phyloP scores from a whole-genome alignment of 2,888 invertebrate genomes.

The Crepidodera aurea region DNA sequence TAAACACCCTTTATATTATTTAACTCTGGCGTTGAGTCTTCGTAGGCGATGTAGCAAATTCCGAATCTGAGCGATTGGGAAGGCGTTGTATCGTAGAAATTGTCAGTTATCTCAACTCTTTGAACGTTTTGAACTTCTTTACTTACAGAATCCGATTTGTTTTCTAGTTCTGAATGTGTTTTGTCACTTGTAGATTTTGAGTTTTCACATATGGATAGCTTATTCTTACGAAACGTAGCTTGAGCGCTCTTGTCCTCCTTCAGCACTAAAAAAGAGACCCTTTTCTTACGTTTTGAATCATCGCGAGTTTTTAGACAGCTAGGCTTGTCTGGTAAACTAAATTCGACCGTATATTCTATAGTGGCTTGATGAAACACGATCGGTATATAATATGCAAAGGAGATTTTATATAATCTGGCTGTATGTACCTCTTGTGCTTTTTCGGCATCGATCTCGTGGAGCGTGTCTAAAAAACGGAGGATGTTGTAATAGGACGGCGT shows the following conservation, averaged over 20 bases:
- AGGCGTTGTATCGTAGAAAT: no score
- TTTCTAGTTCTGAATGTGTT: not conserved
- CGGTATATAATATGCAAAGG: slow-evolving; percentile 15
- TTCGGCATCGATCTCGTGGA: slow-evolving; percentile 41
- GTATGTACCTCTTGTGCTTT: slow-evolving; percentile 37
- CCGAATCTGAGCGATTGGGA: not conserved
- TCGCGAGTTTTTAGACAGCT: slow-evolving; percentile 39
- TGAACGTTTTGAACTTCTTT: not conserved
- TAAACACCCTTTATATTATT: not conserved
- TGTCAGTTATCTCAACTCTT: no score
- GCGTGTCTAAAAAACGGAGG: slow-evolving; percentile 46
- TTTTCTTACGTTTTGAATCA: slow-evolving; percentile 35
- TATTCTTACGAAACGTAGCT: slow-evolving; percentile 33
- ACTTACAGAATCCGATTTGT: not conserved
- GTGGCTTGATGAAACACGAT: slow-evolving; percentile 23
- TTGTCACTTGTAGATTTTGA: not conserved
- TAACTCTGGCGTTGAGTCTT: not conserved
- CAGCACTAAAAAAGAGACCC: slow-evolving; percentile 43
- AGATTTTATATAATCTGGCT: slow-evolving; percentile 30
- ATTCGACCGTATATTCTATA: slow-evolving; percentile 16
- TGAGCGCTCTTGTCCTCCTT: slow-evolving; percentile 43
- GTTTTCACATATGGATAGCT: slow-evolving; percentile 19
- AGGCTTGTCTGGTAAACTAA: slow-evolving; percentile 24
- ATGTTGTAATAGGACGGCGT: slow-evolving; percentile 48
- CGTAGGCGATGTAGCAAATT: not conserved